Conservation (phyloP, 1,140 invertebrate genomes). For the Hyphantria cunea region DNA sequence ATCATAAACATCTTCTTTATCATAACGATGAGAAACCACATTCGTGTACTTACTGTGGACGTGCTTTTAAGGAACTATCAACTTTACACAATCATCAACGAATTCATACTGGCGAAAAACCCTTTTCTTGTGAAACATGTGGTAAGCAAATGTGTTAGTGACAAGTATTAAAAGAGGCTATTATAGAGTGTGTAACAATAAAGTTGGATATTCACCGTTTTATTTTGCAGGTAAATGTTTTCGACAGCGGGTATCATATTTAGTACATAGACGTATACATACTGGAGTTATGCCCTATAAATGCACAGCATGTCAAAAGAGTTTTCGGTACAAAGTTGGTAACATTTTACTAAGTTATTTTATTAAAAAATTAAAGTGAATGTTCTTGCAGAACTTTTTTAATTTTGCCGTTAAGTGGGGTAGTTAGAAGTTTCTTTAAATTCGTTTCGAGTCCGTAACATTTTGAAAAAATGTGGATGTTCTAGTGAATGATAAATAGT, state of each 20-base stretch:
- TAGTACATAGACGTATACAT: conserved; percentile 92
- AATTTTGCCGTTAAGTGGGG: too few species aligned
- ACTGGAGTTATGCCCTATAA: conserved; percentile 92
- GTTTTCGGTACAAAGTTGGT: conserved; percentile 91
- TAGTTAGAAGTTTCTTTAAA: too few species aligned
- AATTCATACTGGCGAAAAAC: conserved; percentile 95
- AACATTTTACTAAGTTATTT: neutral
- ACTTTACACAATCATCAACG: conserved; percentile 94
- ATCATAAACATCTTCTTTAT: conserved; percentile 94
- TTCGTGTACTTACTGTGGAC: conserved; percentile 89
- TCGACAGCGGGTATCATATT: conserved; percentile 91
- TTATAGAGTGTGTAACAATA: neutral
- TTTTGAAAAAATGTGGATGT: too few species aligned
- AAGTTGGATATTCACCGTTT: conserved; percentile 17
- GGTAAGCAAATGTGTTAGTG: conserved; percentile 79
- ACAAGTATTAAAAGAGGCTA: neutral
- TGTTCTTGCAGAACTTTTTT: too few species aligned
- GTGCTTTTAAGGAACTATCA: conserved; percentile 93
- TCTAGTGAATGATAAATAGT: too few species aligned
- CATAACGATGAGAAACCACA: conserved; percentile 94
- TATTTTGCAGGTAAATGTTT: conserved; percentile 90
- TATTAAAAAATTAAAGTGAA: neutral
- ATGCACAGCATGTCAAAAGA: conserved; percentile 91
- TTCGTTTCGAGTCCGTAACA: too few species aligned
- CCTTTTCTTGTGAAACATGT: conserved; percentile 95